phyloP scores from a whole-genome alignment of 2,113 vertebrate species.

The Oryzias celebensis region DNA sequence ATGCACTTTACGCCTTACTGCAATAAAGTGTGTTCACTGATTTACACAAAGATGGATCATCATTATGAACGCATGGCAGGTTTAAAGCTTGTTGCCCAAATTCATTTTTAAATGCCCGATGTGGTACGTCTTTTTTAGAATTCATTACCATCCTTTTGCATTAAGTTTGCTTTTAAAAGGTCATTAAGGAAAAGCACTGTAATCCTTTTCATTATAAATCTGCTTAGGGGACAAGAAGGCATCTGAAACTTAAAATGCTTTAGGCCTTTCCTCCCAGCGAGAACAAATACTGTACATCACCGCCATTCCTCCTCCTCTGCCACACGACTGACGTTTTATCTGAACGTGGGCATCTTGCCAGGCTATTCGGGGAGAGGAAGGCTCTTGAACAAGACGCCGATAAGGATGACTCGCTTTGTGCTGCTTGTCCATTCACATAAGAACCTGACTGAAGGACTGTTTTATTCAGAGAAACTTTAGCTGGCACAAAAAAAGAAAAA shows the following conservation, averaged over 20 bases:
- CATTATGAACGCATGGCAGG: slow-evolving; percentile 21
- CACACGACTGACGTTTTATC: slow-evolving; percentile 29
- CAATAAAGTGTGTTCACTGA: not conserved
- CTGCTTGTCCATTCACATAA: slow-evolving; percentile 17
- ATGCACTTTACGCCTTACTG: slow-evolving; percentile 25
- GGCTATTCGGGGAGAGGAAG: slow-evolving; percentile 44
- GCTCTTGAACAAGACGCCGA: slow-evolving; percentile 37
- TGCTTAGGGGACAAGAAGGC: slow-evolving; percentile 37
- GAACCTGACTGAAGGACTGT: slow-evolving; percentile 15
- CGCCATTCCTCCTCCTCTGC: slow-evolving; percentile 23
- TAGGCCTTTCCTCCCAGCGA: slow-evolving; percentile 11
- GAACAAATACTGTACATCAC: slow-evolving; percentile 27
- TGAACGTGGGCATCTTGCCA: slow-evolving; percentile 21
- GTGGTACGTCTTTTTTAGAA: slow-evolving; percentile 25
- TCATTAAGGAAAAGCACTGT: slow-evolving; percentile 41
- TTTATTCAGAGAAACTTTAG: slow-evolving; percentile 20
- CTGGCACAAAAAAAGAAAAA: slow-evolving; percentile 3
- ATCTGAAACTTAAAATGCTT: slow-evolving; percentile 37
- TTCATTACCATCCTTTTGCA: slow-evolving; percentile 43
- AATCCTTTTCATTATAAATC: slow-evolving; percentile 46
- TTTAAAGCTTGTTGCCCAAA: slow-evolving; percentile 16
- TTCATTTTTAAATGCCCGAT: slow-evolving; percentile 16
- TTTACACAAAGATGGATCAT: slow-evolving; percentile 17
- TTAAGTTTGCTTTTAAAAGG: slow-evolving; percentile 51
- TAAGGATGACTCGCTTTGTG: slow-evolving; percentile 37